phyloP scores from a whole-genome alignment of 2,797 vertebrate species.

The Rhinatrema bivittatum region DNA sequence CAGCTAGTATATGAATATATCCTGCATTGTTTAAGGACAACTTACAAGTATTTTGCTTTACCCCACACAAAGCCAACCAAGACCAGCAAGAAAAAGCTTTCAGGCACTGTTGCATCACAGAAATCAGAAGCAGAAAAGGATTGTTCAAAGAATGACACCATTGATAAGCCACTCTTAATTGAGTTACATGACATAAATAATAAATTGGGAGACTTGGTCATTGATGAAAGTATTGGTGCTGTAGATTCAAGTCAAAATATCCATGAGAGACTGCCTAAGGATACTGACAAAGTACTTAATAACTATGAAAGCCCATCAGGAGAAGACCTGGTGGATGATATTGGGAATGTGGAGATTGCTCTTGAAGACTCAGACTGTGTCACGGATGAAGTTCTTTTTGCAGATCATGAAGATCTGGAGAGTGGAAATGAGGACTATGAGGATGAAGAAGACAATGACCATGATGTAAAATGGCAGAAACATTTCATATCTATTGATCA shows the following conservation, averaged over 20 bases:
- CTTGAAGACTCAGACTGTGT: slow-evolving; percentile 65
- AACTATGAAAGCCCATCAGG: slow-evolving; percentile 24
- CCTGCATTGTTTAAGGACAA: slow-evolving; percentile 85
- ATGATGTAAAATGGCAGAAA: slow-evolving; percentile 10
- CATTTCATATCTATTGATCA: slow-evolving; percentile 8
- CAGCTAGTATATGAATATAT: slow-evolving; percentile 84
- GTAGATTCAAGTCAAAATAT: neutral
- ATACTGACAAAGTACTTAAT: slow-evolving; percentile 18
- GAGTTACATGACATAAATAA: slow-evolving; percentile 15
- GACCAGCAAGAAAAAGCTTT: slow-evolving; percentile 28
- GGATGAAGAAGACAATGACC: slow-evolving; percentile 10
- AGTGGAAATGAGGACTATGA: slow-evolving; percentile 45
- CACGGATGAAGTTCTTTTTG: slow-evolving; percentile 59
- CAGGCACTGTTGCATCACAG: slow-evolving; percentile 7
- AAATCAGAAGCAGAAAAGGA: slow-evolving; percentile 10
- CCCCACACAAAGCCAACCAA: slow-evolving; percentile 54
- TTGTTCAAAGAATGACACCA: slow-evolving; percentile 7
- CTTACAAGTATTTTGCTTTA: slow-evolving; percentile 90
- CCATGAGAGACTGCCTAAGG: neutral
- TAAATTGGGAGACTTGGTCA: slow-evolving; percentile 23
- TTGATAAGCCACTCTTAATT: neutral
- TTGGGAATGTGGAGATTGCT: slow-evolving; percentile 17
- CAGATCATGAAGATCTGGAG: slow-evolving; percentile 48
- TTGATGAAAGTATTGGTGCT: slow-evolving; percentile 1
- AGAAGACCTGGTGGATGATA: slow-evolving; percentile 26